phyloP scores from a whole-genome alignment of 2,888 invertebrate genomes.

The Melinopterus prodromus region DNA sequence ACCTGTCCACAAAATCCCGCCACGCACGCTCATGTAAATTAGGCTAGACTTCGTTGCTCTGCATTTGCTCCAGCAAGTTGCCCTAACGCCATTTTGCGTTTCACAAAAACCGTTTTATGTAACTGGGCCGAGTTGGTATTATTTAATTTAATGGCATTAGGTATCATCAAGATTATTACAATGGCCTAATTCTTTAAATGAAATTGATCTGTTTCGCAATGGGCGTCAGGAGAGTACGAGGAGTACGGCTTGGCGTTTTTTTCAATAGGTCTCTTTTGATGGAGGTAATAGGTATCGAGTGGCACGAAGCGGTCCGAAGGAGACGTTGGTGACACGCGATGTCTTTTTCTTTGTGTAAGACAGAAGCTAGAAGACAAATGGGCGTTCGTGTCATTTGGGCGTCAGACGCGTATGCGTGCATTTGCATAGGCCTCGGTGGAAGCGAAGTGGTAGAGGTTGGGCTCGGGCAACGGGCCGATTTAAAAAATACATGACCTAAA shows the following conservation, averaged over 20 bases:
- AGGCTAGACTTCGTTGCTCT: background rate
- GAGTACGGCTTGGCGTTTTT: background rate
- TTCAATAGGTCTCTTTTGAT: background rate
- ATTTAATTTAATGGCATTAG: background rate
- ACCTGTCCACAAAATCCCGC: slow-evolving; percentile 37
- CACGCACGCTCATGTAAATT: background rate
- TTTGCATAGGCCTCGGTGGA: background rate
- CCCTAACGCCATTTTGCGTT: background rate
- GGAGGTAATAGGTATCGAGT: background rate
- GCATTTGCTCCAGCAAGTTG: too few relatives aligned
- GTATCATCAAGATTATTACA: background rate
- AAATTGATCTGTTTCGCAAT: background rate
- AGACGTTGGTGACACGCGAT: background rate
- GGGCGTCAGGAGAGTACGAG: background rate
- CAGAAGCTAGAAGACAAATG: slow-evolving; percentile 4
- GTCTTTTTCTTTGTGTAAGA: background rate
- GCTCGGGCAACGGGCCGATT: slow-evolving; percentile 24
- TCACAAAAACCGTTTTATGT: background rate
- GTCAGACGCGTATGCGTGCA: background rate
- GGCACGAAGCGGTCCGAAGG: background rate
- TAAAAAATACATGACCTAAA: slow-evolving; percentile 39
- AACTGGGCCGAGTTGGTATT: background rate
- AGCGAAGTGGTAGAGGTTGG: slow-evolving; percentile 8
- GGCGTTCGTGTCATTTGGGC: slow-evolving; percentile 4
- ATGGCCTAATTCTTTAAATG: slow-evolving; percentile 4